Evolutionary conservation across 2,797 vertebrate genomes (phyloP), one percentile per base, ranked within the genome.

Genomic region (Anabacerthia variegaticeps): DNA sequence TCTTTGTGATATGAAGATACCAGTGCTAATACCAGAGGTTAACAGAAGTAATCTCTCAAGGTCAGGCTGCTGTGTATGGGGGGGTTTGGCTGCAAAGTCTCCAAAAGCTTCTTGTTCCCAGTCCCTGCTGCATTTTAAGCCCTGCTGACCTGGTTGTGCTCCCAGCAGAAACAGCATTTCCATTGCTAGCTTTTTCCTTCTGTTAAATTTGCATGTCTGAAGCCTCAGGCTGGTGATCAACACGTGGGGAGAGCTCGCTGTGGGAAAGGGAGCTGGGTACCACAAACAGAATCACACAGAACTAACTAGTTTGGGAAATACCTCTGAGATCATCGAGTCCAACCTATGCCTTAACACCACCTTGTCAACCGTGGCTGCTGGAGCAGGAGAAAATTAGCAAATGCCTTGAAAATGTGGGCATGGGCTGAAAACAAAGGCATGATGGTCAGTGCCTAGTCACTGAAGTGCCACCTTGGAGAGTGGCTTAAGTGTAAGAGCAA

Each of bases 11-110:
- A 88, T 58, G 89, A 72, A 88, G 34, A 72, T 6, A 30, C 14
- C 72, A 84, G 74, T 67, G 14, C 67, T 96, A 94, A 96, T 91
- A 54, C 68, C 52, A 69, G 46, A 76, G 67, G 78, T 71, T 67
- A 85, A 72, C 44, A 68, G 62, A 92, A 83, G 24, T 91, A 92
- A 96, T 91, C 94, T 36, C 61, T 77, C 81, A 55, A 76, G 92
- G 84, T 89, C 93, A 95, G 68, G 85, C 75, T 83, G 10, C 34
- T 34, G 46, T 1, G 8, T 27, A 9, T 0, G 15, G 32, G 14
- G 8, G 26, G 36, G 6, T 9, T 39, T 82, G 91, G 49, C 75
- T 95, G 56, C 59, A 74, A 55, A 69, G 59, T 30, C 63, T 94
- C 48, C 75, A 69, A 56, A 84, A 82, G 43, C 86, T 77, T 34